These are phyloP conservation scores for Phalanger gymnotis DNA, from an alignment of 2,797 vertebrate species.

Conservation along the genomic window DNA sequence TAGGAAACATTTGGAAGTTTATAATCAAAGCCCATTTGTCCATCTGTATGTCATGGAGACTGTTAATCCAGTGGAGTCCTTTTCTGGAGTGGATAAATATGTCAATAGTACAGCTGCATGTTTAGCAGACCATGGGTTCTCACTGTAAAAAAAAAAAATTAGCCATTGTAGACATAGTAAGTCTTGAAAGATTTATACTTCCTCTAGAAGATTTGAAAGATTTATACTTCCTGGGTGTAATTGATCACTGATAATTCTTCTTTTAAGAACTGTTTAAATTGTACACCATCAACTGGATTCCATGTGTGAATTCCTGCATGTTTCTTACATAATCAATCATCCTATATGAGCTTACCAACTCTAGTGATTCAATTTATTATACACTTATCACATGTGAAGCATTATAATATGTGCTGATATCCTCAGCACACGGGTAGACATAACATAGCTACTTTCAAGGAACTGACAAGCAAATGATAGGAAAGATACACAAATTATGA, in stretches of 20 bases:
- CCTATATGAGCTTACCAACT: too few species aligned
- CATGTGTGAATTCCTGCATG: too few species aligned
- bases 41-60: background rate
- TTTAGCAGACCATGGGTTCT: background rate
- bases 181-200: background rate
- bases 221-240: background rate
- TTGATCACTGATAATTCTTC: background rate
- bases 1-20: background rate
- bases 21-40: background rate
- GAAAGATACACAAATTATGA: too few species aligned
- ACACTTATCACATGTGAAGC: too few species aligned
- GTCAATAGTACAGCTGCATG: background rate
- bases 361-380: too few species aligned
- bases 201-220: too few species aligned
- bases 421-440: too few species aligned
- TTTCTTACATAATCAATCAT: too few species aligned
- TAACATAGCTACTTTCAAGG: too few species aligned
- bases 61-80: background rate
- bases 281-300: too few species aligned
- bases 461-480: too few species aligned
- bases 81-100: background rate
- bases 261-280: background rate
- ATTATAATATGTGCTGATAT: too few species aligned
- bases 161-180: background rate
- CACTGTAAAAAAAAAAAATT: background rate